Percentiles rank a stretch among this genome's conserved stretches.
Evolutionary conservation across 2,797 vertebrate species (phyloP).

Genomic region (Sarcoramphus papa): DNA sequence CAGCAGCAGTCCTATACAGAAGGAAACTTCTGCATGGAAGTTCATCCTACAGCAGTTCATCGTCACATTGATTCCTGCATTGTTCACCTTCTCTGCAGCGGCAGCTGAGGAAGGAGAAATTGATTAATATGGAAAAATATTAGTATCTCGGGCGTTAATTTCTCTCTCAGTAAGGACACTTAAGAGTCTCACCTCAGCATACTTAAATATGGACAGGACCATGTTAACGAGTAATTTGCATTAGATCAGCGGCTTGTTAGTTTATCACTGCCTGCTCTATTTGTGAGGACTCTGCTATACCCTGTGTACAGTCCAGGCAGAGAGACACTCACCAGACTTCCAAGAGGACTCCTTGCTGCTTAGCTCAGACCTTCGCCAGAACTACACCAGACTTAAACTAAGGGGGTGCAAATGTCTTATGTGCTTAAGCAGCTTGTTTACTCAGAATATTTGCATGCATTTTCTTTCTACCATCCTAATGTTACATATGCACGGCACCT

Average conservation of each 20-base stretch:
- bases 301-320: background rate
- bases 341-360: background rate
- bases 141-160: background rate
- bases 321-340: background rate
- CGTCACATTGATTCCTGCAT: background rate
- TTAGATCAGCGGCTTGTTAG: background rate
- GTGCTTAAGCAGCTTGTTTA: background rate
- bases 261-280: background rate
- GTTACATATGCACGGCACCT: accelerated
- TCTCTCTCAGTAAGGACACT: background rate
- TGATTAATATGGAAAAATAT: background rate
- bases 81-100: background rate
- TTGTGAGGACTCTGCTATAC: background rate
- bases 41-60: background rate
- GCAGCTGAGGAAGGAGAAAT: background rate
- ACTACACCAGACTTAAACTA: background rate
- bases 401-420: background rate
- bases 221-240: background rate
- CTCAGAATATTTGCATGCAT: background rate
- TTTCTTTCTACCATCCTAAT: background rate
- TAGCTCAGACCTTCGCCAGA: background rate
- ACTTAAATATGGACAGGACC: background rate
- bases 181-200: background rate
- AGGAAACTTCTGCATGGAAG: background rate
- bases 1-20: background rate